phyloP scores from a whole-genome alignment of 2,888 invertebrate species.

The Lasioglossum zephyrum region DNA sequence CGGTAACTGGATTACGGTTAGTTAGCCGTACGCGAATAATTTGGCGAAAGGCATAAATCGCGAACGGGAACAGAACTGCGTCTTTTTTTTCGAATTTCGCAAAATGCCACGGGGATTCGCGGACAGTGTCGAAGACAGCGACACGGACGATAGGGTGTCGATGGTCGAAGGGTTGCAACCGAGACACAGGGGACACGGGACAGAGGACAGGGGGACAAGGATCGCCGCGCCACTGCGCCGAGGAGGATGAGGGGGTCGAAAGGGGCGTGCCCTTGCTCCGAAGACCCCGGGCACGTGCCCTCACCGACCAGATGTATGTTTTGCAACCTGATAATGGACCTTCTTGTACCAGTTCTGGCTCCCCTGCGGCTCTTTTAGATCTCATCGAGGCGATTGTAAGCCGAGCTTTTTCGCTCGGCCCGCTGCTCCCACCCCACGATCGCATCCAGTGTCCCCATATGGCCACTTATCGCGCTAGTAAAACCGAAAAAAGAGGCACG shows the following conservation, averaged over 20 bases:
- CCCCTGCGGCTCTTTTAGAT: slow-evolving; percentile 82
- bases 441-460: slow-evolving; percentile 80
- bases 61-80: neutral
- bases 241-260: slow-evolving; percentile 67
- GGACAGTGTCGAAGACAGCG: neutral
- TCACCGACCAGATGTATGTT: slow-evolving; percentile 82
- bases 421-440: slow-evolving; percentile 70
- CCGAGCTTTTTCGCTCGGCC: slow-evolving; percentile 79
- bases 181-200: neutral
- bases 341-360: slow-evolving; percentile 77
- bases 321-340: slow-evolving; percentile 84
- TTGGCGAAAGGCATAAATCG: slow-evolving; percentile 27
- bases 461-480: slow-evolving; percentile 77
- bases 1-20: slow-evolving; percentile 50
- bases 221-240: slow-evolving; percentile 29
- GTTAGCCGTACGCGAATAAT: slow-evolving; percentile 42
- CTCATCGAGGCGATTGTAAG: slow-evolving; percentile 80
- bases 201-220: slow-evolving; percentile 20
- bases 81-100: neutral
- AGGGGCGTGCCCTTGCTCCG: slow-evolving; percentile 75
- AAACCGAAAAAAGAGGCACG: slow-evolving; percentile 64
- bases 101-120: neutral
- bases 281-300: slow-evolving; percentile 79
- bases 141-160: neutral
- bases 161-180: neutral